phyloP scores from a whole-genome alignment of 2,797 vertebrate species.

The Pristis pectinata region DNA sequence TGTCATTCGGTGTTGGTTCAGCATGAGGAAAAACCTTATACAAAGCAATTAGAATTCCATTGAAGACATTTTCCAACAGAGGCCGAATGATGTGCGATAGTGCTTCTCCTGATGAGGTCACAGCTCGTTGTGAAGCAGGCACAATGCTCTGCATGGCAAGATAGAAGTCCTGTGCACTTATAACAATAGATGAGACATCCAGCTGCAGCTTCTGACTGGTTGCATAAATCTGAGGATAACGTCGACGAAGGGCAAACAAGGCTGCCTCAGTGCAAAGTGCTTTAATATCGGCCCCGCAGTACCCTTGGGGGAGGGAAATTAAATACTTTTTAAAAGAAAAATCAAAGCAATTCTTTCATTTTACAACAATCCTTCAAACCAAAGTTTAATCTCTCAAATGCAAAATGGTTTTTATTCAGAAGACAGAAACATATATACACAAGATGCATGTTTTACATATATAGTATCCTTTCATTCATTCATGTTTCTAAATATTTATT shows the following conservation, averaged over 20 bases:
- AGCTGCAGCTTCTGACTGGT: conserved; percentile 91
- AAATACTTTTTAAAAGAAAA: not conserved
- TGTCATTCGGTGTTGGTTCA: conserved; percentile 76
- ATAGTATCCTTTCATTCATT: not conserved
- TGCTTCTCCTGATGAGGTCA: conserved; percentile 80
- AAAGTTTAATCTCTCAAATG: not conserved
- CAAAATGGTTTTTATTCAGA: not conserved
- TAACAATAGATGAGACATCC: conserved; percentile 84
- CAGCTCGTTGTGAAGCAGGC: conserved; percentile 88
- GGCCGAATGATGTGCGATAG: conserved; percentile 79
- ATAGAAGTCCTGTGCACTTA: conserved; percentile 85
- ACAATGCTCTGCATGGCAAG: conserved; percentile 88
- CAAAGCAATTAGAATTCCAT: conserved; percentile 69
- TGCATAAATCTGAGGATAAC: conserved; percentile 94
- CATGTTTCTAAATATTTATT: not conserved
- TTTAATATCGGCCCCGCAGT: conserved; percentile 98
- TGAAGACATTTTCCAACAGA: conserved; percentile 77
- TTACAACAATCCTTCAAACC: not conserved
- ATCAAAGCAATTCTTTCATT: not conserved
- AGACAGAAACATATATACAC: too few relatives aligned
- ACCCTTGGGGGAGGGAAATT: conserved; percentile 67
- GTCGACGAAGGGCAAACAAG: conserved; percentile 83
- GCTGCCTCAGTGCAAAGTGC: conserved; percentile 98
- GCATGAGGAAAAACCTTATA: conserved; percentile 93
- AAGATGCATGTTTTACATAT: too few relatives aligned